Evolutionary conservation across 2,113 vertebrate species (phyloP).

Genomic region (Columbina picui): DNA sequence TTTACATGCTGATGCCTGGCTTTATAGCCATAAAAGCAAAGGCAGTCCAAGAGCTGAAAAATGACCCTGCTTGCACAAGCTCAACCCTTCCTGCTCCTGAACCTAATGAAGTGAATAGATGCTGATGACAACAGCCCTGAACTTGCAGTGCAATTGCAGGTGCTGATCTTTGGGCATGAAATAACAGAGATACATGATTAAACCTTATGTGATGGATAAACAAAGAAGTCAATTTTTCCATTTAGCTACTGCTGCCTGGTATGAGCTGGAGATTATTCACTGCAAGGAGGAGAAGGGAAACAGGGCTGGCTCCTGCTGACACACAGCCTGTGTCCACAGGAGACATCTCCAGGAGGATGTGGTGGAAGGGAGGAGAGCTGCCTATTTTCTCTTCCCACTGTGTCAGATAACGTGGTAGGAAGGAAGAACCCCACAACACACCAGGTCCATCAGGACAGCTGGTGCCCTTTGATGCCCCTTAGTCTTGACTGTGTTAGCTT

Average conservation of each 20-base stretch:
- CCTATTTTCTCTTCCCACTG: not conserved
- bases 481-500: not conserved
- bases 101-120: not conserved
- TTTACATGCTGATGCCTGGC: not conserved
- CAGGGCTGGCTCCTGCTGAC: not conserved
- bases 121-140: not conserved
- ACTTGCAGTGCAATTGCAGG: not conserved
- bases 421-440: not conserved
- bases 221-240: conserved; percentile 29
- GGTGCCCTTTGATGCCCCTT: not conserved
- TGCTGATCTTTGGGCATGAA: not conserved
- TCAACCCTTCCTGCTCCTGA: not conserved
- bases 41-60: not conserved
- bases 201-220: not conserved
- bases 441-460: not conserved
- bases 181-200: not conserved
- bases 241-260: not conserved
- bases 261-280: conserved; percentile 13
- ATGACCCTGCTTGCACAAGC: not conserved
- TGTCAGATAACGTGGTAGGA: not conserved
- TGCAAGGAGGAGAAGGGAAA: not conserved
- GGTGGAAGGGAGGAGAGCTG: not conserved
- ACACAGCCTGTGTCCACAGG: not conserved
- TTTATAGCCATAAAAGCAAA: not conserved
- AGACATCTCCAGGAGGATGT: not conserved